Percentiles rank a stretch among this genome's conserved stretches.
phyloP scores from a whole-genome alignment of 2,113 vertebrate genomes.

The Clarias magur region DNA sequence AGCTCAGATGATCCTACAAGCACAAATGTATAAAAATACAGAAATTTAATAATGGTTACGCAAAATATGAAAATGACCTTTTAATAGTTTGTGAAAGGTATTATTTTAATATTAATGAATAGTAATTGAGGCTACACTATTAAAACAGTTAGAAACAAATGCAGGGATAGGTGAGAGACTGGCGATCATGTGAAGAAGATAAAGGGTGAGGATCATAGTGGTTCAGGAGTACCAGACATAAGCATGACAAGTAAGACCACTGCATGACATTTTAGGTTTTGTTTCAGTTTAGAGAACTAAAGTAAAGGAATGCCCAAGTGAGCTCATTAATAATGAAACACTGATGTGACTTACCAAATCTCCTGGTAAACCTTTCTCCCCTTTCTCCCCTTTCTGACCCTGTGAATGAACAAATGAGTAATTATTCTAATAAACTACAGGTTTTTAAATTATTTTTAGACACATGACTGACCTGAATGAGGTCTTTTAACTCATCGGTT shows the following conservation, averaged over 20 bases:
- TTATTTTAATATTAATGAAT: neutral
- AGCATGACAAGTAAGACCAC: neutral
- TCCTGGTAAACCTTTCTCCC: slow-evolving; percentile 65
- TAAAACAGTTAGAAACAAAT: neutral
- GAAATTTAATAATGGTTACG: neutral
- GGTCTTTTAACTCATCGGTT: slow-evolving; percentile 24
- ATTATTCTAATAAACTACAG: neutral
- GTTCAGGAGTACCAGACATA: neutral
- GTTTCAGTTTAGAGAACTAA: neutral
- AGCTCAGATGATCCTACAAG: neutral
- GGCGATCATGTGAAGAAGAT: neutral
- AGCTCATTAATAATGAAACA: neutral
- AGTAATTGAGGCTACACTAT: neutral
- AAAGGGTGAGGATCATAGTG: neutral
- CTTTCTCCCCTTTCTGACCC: slow-evolving; percentile 63
- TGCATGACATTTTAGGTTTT: neutral
- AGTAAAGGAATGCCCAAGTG: neutral
- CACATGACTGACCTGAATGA: neutral
- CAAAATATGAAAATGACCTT: neutral
- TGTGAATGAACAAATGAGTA: slow-evolving; percentile 37
- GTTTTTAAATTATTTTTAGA: neutral
- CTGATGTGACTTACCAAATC: slow-evolving; percentile 55
- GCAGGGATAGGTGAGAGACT: neutral
- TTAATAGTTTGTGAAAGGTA: no score
- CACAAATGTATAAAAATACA: neutral